Evolutionary conservation across 2,888 invertebrate genomes (phyloP), one percentile per base, ranked within the genome.

Genomic region (Dynastes grantii): DNA sequence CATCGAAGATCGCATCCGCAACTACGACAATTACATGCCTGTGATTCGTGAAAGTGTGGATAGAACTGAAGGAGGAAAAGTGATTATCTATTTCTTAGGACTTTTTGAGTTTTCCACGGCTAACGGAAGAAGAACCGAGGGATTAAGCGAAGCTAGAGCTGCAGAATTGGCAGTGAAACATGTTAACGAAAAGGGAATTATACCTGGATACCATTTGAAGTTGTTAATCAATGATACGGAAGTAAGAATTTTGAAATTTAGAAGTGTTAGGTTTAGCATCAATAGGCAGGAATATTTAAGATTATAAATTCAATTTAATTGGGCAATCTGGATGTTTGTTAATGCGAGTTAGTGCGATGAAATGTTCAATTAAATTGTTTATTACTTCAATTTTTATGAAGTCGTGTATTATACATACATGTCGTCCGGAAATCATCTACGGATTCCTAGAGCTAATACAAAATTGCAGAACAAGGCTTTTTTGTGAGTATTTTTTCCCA

Each of bases 191-290:
- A 90, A 92, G 84, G 89, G 90, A 5, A 85, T 95, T 67, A 90
- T 97, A 76, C 93, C 94, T 0, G 95, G 94, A 65, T 96, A 96
- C 85, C 91, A 90, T 68, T 90, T 97, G 80, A 92, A 93, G 81
- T 91, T 97, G 81, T 91, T 96, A 85, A 92, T 94, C 83, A 97
- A 97, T 86, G 96, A 97, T 85, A 96, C 97, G 0, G 93, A 95
- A 95, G 97, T 97, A 90, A 89, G 90, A 81, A 22, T 13, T 45
- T 51, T 9, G 22, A 13, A 2, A 27, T 9, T 63, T 55, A 1
- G 16, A 55, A 6, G 16, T 55, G 16, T 55, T 55, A 16, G 0
- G 55, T 55, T n/a, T 13, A 53, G 11, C 8, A 11, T 45, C 8
- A 45, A 45, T 11, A 45, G 45, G 11, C 11, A 11, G 11, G 0